phyloP scores from a whole-genome alignment of 2,888 invertebrate species.

The Cyaniris semiargus region DNA sequence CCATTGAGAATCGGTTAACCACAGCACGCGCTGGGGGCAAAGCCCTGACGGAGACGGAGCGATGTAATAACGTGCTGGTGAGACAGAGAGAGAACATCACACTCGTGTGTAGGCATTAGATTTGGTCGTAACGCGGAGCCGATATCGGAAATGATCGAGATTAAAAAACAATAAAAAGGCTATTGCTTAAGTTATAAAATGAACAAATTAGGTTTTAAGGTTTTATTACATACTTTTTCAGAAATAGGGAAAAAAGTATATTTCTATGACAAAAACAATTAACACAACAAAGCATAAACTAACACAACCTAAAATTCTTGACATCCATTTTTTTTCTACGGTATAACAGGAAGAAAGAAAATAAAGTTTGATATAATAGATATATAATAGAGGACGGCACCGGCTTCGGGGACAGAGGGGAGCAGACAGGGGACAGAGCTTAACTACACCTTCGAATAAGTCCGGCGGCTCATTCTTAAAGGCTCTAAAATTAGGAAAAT shows the following conservation, averaged over 20 bases:
- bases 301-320: too few species aligned
- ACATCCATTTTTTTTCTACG: too few species aligned
- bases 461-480: too few species aligned
- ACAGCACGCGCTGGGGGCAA: slow-evolving; percentile 11
- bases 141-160: not conserved
- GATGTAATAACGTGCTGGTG: not conserved
- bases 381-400: too few species aligned
- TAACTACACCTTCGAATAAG: too few species aligned
- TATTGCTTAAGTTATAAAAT: not conserved
- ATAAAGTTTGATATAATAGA: too few species aligned
- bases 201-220: not conserved
- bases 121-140: not conserved
- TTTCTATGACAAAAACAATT: not conserved
- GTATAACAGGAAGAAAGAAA: too few species aligned
- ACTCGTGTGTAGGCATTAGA: not conserved
- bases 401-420: too few species aligned
- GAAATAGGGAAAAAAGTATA: not conserved
- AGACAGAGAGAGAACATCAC: not conserved
- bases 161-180: slow-evolving; percentile 2
- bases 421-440: too few species aligned
- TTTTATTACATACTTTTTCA: too few species aligned
- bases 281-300: too few species aligned
- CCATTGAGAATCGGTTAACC: slow-evolving; percentile 16
- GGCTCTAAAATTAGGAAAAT: too few species aligned
- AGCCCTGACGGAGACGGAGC: slow-evolving; percentile 12